phyloP scores from a whole-genome alignment of 2,797 vertebrate genomes.

The Catostomus latipinnis region DNA sequence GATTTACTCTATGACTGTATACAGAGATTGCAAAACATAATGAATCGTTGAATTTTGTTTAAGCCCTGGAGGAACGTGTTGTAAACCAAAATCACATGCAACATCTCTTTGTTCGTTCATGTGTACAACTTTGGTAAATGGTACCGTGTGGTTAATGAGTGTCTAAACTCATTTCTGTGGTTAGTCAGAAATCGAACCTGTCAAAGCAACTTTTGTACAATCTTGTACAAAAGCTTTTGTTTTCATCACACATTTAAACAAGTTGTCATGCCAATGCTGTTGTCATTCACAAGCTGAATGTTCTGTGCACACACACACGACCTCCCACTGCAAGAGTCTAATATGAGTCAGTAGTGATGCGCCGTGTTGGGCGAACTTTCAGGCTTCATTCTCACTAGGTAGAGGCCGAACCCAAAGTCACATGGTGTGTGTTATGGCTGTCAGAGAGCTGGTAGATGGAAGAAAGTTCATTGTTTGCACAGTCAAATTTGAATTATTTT shows the following conservation, averaged over 20 bases:
- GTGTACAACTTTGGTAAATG: neutral
- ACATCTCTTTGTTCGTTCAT: neutral
- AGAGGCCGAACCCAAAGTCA: constrained; percentile 32
- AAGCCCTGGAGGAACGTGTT: neutral
- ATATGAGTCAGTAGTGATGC: constrained; percentile 40
- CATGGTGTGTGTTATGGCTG: constrained; percentile 32
- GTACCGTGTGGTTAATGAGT: no score
- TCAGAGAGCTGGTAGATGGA: neutral
- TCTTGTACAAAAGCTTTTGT: no score
- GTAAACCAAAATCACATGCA: neutral
- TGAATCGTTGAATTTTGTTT: neutral
- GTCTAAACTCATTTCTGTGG: no score
- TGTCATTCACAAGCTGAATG: constrained; percentile 7
- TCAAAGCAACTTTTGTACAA: neutral
- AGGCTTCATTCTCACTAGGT: constrained; percentile 35
- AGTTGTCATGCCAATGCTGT: neutral
- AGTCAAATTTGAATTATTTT: neutral
- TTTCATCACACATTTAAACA: neutral
- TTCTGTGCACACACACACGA: constrained; percentile 31
- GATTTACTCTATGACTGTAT: constrained; percentile 18
- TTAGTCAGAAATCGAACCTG: no score
- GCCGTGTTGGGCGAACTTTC: constrained; percentile 18
- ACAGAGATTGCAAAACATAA: constrained; percentile 7
- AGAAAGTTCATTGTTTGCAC: neutral
- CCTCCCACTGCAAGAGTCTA: constrained; percentile 49